A percentile compares a stretch with the other conserved stretches of the same genome.
Evolutionary conservation across 2,888 invertebrate species (phyloP).

Genomic region (Tipula confusa): DNA sequence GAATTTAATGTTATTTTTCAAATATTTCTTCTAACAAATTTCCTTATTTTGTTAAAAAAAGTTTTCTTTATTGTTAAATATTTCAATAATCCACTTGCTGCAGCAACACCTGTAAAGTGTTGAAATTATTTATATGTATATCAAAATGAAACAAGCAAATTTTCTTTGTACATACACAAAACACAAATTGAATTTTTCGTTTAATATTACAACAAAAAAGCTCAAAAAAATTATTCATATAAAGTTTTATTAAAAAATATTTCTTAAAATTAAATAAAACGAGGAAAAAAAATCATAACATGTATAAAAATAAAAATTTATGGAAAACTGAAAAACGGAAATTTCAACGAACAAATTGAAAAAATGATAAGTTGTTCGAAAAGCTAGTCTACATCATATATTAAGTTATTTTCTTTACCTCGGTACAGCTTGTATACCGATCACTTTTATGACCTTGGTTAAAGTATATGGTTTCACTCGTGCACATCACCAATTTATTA

Average conservation of each 20-base stretch:
- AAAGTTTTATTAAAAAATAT: conserved; percentile 4
- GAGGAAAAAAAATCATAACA: background rate
- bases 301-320: background rate
- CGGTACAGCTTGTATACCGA: no score
- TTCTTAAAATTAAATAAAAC: background rate
- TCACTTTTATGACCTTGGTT: no score
- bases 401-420: no score
- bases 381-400: background rate
- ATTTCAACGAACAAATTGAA: background rate
- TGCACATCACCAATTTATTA: no score
- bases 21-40: background rate
- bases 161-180: background rate
- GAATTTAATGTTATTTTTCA: background rate
- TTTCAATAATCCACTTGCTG: conserved; percentile 21
- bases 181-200: conserved; percentile 6
- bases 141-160: background rate
- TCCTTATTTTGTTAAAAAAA: background rate
- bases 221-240: background rate
- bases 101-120: background rate
- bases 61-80: background rate
- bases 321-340: background rate
- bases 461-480: no score
- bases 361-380: background rate
- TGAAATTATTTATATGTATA: background rate
- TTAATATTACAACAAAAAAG: background rate